Conservation (phyloP, 2,888 invertebrate species). For the Tetheella fluctuosa region DNA sequence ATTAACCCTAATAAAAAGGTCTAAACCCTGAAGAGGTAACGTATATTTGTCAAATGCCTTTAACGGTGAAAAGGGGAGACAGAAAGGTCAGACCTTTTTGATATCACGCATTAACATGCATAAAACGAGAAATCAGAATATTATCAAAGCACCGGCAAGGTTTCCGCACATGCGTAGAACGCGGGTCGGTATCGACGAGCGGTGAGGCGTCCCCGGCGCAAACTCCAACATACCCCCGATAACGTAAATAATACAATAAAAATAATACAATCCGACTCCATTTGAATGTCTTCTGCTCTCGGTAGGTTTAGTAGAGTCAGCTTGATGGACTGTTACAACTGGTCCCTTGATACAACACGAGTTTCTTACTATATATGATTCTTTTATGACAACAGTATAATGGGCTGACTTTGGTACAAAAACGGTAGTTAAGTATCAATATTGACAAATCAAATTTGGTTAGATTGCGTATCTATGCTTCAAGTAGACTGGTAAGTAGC, state of each 20-base stretch:
- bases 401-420: constrained; percentile 43
- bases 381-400: constrained; percentile 54
- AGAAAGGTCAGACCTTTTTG: constrained; percentile 61
- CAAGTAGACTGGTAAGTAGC: background rate
- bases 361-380: constrained; percentile 30
- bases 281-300: constrained; percentile 64
- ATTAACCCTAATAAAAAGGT: constrained; percentile 11
- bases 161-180: constrained; percentile 77
- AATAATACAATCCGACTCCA: constrained; percentile 71
- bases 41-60: constrained; percentile 47
- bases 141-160: constrained; percentile 58
- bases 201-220: constrained; percentile 48
- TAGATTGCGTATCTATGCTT: constrained; percentile 1
- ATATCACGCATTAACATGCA: constrained; percentile 74
- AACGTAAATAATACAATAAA: constrained; percentile 79
- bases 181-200: constrained; percentile 64
- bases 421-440: constrained; percentile 42
- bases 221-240: constrained; percentile 41
- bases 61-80: constrained; percentile 47
- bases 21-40: constrained; percentile 26
- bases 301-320: constrained; percentile 36
- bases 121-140: constrained; percentile 78
- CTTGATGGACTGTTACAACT: constrained; percentile 47
- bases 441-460: constrained; percentile 35
- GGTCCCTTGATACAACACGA: constrained; percentile 31